Evolutionary conservation across 2,797 vertebrate species (phyloP).

Genomic region (Micrastur ruficollis): DNA sequence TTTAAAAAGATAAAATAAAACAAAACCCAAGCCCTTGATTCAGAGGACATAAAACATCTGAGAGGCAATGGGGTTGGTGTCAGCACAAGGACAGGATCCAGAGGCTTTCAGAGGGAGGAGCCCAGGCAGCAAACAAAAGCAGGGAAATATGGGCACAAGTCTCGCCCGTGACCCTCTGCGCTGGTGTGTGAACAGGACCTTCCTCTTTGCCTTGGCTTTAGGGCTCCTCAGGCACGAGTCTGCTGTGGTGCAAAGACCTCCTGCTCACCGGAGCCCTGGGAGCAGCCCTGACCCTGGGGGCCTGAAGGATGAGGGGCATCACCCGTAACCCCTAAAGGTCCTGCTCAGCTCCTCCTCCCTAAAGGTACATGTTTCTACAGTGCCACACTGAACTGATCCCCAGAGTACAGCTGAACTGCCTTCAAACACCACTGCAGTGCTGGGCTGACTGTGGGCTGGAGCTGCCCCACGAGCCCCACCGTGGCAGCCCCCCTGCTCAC

Average conservation of each 20-base stretch:
- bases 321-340: background rate
- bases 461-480: background rate
- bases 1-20: background rate
- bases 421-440: background rate
- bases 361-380: background rate
- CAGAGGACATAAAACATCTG: background rate
- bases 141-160: background rate
- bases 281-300: background rate
- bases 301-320: background rate
- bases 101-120: background rate
- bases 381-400: rapidly evolving
- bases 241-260: background rate
- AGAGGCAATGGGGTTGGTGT: background rate
- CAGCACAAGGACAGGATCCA: background rate
- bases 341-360: background rate
- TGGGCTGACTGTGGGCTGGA: background rate
- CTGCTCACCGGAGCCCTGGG: rapidly evolving
- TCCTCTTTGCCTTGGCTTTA: background rate
- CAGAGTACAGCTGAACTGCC: background rate
- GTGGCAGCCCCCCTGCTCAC: background rate
- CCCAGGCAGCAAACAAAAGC: background rate
- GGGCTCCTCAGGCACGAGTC: background rate
- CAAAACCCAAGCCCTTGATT: background rate
- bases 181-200: background rate
- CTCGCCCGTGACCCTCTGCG: background rate